A percentile compares a stretch with the other conserved stretches of the same genome.
Evolutionary conservation across 2,797 vertebrate species (phyloP).

Genomic region (Pogoniulus pusillus): DNA sequence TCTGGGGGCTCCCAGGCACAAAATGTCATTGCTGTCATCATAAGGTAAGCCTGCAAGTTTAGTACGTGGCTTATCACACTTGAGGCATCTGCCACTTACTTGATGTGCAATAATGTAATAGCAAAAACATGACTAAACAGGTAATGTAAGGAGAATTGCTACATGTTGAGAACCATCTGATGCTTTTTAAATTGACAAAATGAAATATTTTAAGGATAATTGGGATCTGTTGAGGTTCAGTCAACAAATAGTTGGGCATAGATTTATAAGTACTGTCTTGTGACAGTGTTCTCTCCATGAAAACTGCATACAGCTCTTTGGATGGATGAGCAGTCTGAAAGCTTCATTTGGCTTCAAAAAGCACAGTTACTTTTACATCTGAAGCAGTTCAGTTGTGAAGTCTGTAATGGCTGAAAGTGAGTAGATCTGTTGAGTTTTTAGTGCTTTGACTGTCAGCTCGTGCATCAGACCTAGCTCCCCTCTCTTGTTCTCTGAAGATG

Average conservation of each 20-base stretch:
- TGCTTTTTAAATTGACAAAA: neutral
- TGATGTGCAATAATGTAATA: neutral
- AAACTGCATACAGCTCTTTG: neutral
- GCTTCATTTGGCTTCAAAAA: neutral
- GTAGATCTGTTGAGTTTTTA: neutral
- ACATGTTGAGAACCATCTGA: neutral
- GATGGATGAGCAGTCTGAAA: slow-evolving; percentile 37
- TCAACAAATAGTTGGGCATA: neutral
- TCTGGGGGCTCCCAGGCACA: neutral
- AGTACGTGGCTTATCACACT: slow-evolving; percentile 5
- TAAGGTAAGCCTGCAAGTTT: slow-evolving; percentile 47
- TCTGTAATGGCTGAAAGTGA: neutral
- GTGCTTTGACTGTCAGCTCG: neutral
- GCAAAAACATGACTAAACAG: neutral
- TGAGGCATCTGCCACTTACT: slow-evolving; percentile 5
- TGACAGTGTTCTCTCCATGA: slow-evolving; percentile 24
- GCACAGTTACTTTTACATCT: neutral
- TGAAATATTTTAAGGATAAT: neutral
- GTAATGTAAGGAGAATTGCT: neutral
- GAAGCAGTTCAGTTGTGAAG: neutral
- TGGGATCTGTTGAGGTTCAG: neutral
- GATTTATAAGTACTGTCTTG: neutral
- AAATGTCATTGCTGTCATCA: slow-evolving; percentile 18
- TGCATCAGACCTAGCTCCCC: neutral
- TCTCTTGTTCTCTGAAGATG: neutral